Conservation (phyloP, 2,113 vertebrate species). For the Crocuta crocuta region DNA sequence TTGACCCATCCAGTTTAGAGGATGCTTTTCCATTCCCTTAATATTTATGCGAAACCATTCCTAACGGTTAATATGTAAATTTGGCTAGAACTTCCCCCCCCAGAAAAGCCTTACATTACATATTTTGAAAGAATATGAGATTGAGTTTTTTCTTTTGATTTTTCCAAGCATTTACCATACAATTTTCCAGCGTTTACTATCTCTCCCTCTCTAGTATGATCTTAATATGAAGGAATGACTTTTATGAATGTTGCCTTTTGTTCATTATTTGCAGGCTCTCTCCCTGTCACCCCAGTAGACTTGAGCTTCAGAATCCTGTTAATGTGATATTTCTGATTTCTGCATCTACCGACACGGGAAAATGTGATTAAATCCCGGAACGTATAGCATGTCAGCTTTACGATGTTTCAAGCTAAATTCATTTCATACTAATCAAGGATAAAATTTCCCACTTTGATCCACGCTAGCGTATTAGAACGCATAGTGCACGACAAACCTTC, state of each 20-base stretch:
- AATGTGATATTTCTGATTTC: slow-evolving; percentile 64
- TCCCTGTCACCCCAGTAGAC: not conserved
- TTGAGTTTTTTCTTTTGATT: not conserved
- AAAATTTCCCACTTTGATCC: slow-evolving; percentile 58
- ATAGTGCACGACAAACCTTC: not conserved
- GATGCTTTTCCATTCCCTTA: not conserved
- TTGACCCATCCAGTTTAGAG: not conserved
- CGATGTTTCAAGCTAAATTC: slow-evolving; percentile 47
- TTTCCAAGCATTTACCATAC: not conserved
- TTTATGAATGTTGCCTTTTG: slow-evolving; percentile 25
- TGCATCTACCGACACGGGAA: not conserved
- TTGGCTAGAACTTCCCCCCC: not conserved
- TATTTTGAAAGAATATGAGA: slow-evolving; percentile 49
- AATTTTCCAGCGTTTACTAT: not conserved
- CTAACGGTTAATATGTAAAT: slow-evolving; percentile 22
- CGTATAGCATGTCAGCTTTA: slow-evolving; percentile 49
- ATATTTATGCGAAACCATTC: not conserved
- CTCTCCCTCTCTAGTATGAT: not conserved
- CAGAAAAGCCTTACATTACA: not conserved
- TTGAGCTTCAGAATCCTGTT: slow-evolving; percentile 60
- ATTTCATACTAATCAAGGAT: slow-evolving; percentile 74
- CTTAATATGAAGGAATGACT: not conserved
- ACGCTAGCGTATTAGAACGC: not conserved
- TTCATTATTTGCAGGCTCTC: not conserved
- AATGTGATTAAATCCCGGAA: slow-evolving; percentile 68